These are phyloP conservation scores for Myzus persicae DNA, from an alignment of 1,140 invertebrate genomes.

Conservation along the genomic window DNA sequence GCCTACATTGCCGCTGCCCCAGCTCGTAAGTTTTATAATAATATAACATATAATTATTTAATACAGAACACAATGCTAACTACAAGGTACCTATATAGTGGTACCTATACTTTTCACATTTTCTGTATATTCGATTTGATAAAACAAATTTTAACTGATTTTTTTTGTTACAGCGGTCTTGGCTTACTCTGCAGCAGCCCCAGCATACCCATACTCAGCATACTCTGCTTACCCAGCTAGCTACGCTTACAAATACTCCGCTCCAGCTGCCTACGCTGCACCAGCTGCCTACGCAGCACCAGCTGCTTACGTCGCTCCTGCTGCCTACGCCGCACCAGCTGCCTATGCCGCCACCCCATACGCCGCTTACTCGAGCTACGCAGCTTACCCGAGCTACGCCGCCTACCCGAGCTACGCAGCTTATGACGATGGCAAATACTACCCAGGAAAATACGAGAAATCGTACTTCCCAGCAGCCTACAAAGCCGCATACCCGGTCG, in stretches of 20 bases:
- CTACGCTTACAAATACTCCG: neutral
- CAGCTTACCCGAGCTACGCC: neutral
- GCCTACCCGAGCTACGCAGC: constrained; percentile 46
- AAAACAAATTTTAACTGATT: neutral
- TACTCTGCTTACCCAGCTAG: constrained; percentile 37
- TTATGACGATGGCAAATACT: constrained; percentile 61
- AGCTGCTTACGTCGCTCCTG: too few species aligned
- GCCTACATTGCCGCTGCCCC: constrained; percentile 29
- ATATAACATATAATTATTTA: neutral
- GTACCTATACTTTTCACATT: neutral
- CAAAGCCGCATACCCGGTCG: neutral
- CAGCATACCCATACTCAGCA: constrained; percentile 49
- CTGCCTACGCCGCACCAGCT: neutral
- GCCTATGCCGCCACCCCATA: constrained; percentile 38
- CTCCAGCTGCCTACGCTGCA: too few species aligned
- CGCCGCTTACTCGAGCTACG: constrained; percentile 41
- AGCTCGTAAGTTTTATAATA: constrained; percentile 20
- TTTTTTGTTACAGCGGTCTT: constrained; percentile 1
- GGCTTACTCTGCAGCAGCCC: constrained; percentile 41
- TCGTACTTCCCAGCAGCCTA: neutral
- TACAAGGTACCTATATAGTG: neutral
- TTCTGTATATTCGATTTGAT: neutral
- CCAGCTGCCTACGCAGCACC: too few species aligned
- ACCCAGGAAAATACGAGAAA: constrained; percentile 58
- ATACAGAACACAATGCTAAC: neutral